Evolutionary conservation across 2,888 invertebrate species (phyloP).

Genomic region (Tholera decimalis): DNA sequence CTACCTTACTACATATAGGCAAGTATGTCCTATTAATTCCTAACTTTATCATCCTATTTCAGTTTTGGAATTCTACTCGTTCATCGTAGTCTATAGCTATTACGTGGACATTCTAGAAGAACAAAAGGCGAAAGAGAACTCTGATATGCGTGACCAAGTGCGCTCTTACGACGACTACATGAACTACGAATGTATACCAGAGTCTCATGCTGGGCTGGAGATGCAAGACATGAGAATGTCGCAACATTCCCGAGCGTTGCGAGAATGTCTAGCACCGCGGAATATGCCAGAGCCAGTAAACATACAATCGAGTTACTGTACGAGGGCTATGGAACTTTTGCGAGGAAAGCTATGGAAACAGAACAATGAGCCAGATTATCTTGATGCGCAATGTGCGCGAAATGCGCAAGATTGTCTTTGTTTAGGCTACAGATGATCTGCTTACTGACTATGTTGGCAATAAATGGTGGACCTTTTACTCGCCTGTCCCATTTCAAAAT

Average conservation of each 20-base stretch:
- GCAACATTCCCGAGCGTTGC: background rate
- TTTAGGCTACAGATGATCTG: background rate
- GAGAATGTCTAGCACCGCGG: background rate
- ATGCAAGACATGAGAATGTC: background rate
- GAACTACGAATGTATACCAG: background rate
- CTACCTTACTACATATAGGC: no score
- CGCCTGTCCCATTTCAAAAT: no score
- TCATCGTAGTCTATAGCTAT: slow-evolving; percentile 75
- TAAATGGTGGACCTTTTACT: background rate
- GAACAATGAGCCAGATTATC: background rate
- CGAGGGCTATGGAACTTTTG: background rate
- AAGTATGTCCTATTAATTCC: no score
- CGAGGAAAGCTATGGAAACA: background rate
- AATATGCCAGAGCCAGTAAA: no score
- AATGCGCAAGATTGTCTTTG: background rate
- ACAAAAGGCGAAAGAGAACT: background rate
- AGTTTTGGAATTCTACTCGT: slow-evolving; percentile 76
- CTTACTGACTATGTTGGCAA: background rate
- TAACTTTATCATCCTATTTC: slow-evolving; percentile 42
- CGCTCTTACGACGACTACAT: background rate
- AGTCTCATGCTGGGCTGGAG: background rate
- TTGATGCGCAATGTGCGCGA: background rate
- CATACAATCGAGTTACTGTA: background rate
- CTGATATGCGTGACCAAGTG: background rate
- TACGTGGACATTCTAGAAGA: slow-evolving; percentile 60